Evolutionary conservation across 2,797 vertebrate species (phyloP), one percentile per base, ranked within the genome.

Genomic region (Dermochelys coriacea): DNA sequence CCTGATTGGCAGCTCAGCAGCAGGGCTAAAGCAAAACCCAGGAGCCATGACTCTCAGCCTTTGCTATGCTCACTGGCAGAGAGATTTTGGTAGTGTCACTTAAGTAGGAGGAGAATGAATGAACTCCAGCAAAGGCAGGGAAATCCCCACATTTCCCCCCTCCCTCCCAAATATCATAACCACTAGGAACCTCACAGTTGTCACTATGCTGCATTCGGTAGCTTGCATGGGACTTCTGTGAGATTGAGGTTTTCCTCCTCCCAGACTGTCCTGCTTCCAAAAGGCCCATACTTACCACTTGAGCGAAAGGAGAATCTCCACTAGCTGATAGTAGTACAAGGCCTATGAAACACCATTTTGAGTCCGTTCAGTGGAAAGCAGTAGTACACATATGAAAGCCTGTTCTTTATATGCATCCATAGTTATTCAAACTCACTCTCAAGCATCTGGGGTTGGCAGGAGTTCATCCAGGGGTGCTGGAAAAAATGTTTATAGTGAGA

Each of bases 31-130:
- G 45, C 1, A 0, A n/a, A 86, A 61, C 80, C 2, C 1, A 0
- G 0, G 64, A 47, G 74, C 78, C 81, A 52, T 0, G 0, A 41
- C 57, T 7, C 0, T 0, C 57, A 37, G 59, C 50, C 41, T 82
- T 25, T 85, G 50, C 50, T 68, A 5, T 68, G n/a, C 18, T 37
- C 8, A 5, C 19, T 1, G 2, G 31, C 3, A 25, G 31, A 16
- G 47, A 51, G 21, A 49, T 47, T 29, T 49, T 49, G 74, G 45
- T 31, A 49, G 19, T 71, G 37, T 41, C 37, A 71, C 8, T 37
- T 21, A 34, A 68, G 37, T 25, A 41, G 29, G 25, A 49, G 45
- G 23, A 31, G 25, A 45, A 77, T 77, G 27, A 77, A 77, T 31
- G 45, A 77, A 49, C 45, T 29, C 41, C 45, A 77, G 74, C 45